These are phyloP conservation scores for Pterostichus niger DNA, from an alignment of 2,888 invertebrate species.

Conservation along the genomic window DNA sequence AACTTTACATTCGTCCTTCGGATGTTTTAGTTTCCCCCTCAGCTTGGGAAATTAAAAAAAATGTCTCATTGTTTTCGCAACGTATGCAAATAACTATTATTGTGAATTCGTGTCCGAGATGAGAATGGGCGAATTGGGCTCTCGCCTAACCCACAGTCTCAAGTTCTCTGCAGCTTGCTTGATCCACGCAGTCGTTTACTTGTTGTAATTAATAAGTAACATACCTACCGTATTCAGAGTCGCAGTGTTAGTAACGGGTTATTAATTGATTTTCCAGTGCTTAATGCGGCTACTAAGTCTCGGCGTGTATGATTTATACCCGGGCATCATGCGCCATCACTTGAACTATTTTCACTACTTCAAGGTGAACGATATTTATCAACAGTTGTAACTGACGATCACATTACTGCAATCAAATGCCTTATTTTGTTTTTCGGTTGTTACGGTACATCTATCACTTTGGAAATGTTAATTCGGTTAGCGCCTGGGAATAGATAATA, in stretches of 20 bases:
- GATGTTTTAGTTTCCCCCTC: too few species aligned
- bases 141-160: slow-evolving; percentile 1
- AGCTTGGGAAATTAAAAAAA: too few species aligned
- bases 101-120: background rate
- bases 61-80: too few species aligned
- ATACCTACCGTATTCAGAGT: slow-evolving; percentile 61
- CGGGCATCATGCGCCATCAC: slow-evolving; percentile 8
- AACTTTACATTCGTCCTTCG: too few species aligned
- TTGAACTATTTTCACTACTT: slow-evolving; percentile 2
- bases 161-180: background rate
- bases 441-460: background rate
- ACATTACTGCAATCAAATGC: background rate
- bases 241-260: slow-evolving; percentile 60
- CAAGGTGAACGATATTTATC: slow-evolving; percentile 53
- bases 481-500: background rate
- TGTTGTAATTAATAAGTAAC: slow-evolving; percentile 64
- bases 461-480: too few species aligned
- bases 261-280: slow-evolving; percentile 64
- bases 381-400: slow-evolving; percentile 21
- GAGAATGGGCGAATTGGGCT: background rate
- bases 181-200: slow-evolving; percentile 47
- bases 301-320: slow-evolving; percentile 34
- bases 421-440: background rate
- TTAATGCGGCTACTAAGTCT: slow-evolving; percentile 60
- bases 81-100: too few species aligned